These are phyloP conservation scores for Drosophila dunni DNA, from an alignment of 1,140 invertebrate genomes.

Conservation along the genomic window DNA sequence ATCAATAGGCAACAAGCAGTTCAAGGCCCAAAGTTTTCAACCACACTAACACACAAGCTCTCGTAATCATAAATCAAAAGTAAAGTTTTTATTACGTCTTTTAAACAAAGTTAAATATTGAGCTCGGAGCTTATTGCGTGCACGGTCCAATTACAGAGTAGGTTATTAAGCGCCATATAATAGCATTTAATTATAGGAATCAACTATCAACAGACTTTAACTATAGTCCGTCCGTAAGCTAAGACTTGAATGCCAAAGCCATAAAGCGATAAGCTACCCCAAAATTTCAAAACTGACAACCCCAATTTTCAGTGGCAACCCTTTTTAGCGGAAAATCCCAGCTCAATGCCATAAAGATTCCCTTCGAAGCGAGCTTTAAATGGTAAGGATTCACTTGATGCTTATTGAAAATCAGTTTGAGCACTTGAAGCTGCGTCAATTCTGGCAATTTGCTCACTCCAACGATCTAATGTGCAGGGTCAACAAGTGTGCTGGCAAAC, in stretches of 20 bases:
- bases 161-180: conserved; percentile 25
- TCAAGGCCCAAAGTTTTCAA: conserved; percentile 24
- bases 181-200: conserved; percentile 41
- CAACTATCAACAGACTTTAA: conserved; percentile 15
- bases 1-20: conserved; percentile 38
- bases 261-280: conserved; percentile 15
- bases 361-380: conserved; percentile 6
- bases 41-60: background rate
- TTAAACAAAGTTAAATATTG: conserved; percentile 20
- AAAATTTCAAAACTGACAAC: background rate
- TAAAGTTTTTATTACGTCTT: conserved; percentile 33
- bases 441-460: background rate
- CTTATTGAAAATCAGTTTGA: conserved; percentile 42
- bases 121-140: conserved; percentile 24
- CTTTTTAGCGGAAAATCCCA: conserved; percentile 3
- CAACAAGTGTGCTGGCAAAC: conserved; percentile 1
- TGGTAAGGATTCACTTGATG: conserved; percentile 21
- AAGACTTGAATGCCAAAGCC: background rate
- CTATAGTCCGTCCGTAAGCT: conserved; percentile 3
- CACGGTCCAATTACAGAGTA: conserved; percentile 10
- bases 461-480: conserved; percentile 7
- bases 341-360: background rate
- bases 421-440: conserved; percentile 23
- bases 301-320: background rate
- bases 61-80: conserved; percentile 19